A percentile compares a stretch with the other conserved stretches of the same genome.
These are phyloP conservation scores for Pterostichus niger DNA, from an alignment of 2,888 invertebrate species.

Conservation along the genomic window DNA sequence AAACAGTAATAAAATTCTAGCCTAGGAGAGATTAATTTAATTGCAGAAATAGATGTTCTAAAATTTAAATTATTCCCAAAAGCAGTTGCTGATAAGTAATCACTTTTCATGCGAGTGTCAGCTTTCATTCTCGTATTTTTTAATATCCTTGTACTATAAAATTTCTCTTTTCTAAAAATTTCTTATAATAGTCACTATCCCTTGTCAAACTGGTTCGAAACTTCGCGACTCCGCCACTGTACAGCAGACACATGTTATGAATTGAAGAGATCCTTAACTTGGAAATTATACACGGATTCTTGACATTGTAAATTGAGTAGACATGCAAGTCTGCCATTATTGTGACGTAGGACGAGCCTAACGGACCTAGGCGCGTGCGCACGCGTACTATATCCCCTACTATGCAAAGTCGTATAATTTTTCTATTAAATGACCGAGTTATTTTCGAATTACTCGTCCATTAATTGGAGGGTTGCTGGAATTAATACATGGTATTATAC, in stretches of 20 bases:
- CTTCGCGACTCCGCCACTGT: background rate
- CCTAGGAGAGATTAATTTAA: no score
- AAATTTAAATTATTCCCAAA: no score
- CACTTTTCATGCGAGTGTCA: no score
- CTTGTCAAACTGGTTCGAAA: constrained; percentile 10
- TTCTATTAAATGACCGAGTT: constrained; percentile 64
- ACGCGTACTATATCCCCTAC: constrained; percentile 14
- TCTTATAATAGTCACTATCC: background rate
- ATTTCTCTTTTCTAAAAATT: constrained; percentile 16
- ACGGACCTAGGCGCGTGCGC: constrained; percentile 51
- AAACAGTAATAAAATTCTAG: no score
- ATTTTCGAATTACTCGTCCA: constrained; percentile 46
- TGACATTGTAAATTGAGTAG: constrained; percentile 70
- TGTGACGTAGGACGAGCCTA: constrained; percentile 45
- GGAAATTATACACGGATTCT: constrained; percentile 70
- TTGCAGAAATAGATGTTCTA: no score
- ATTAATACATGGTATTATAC: constrained; percentile 51
- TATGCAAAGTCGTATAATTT: constrained; percentile 60
- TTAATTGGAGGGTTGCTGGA: constrained; percentile 40
- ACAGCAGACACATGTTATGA: constrained; percentile 63
- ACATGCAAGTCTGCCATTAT: constrained; percentile 60
- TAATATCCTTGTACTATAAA: background rate
- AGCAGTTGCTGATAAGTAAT: no score
- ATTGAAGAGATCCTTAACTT: constrained; percentile 68
- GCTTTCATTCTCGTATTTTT: background rate